Percentiles rank a stretch among this genome's conserved stretches.
Conservation (phyloP, 2,888 invertebrate species). For the Athrips mouffetella region DNA sequence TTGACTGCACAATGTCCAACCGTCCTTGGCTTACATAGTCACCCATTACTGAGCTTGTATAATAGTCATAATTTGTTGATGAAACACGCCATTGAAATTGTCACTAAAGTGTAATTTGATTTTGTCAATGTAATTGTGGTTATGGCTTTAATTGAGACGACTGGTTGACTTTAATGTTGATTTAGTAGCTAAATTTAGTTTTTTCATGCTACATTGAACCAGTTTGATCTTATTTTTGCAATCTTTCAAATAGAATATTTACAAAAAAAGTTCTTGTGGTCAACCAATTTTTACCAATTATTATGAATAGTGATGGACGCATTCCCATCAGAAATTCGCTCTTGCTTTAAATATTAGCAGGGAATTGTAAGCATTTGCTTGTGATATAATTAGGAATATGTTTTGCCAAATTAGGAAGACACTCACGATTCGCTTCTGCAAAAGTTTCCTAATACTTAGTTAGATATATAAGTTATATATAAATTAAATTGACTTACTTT, state of each 20-base stretch:
- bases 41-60: constrained; percentile 22
- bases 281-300: no score
- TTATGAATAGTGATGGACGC: no score
- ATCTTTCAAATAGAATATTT: no score
- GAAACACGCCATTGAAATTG: constrained; percentile 26
- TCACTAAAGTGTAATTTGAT: neutral
- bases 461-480: neutral
- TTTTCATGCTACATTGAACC: no score
- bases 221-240: no score
- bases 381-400: neutral
- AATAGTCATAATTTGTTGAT: constrained; percentile 30
- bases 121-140: neutral
- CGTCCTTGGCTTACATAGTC: constrained; percentile 38
- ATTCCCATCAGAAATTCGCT: neutral
- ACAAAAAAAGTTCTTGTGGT: no score
- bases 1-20: constrained; percentile 22
- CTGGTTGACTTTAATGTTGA: no score
- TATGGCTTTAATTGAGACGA: no score
- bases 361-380: neutral
- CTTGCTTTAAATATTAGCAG: neutral
- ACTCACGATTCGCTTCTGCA: no score
- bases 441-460: no score
- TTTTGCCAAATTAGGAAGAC: no score
- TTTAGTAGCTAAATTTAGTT: no score
- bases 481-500: constrained; percentile 50